Percentiles rank a stretch among this genome's conserved stretches.
phyloP scores from a whole-genome alignment of 2,113 vertebrate genomes.

The Paracanthobrama guichenoti region DNA sequence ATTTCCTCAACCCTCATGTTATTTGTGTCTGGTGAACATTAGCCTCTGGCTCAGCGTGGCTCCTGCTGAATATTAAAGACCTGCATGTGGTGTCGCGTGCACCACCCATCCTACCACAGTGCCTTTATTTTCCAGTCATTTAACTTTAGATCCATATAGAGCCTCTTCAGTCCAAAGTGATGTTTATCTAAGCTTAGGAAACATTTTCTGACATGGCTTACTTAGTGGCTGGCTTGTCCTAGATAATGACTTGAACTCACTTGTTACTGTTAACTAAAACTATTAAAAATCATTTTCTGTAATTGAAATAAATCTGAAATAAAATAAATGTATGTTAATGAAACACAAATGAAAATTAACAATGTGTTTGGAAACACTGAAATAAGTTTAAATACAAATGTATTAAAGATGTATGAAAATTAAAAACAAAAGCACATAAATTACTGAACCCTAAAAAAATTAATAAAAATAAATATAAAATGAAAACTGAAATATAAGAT shows the following conservation, averaged over 20 bases:
- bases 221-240: not conserved
- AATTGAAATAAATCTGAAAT: not conserved
- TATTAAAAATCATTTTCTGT: not conserved
- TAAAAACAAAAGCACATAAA: no score
- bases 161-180: not conserved
- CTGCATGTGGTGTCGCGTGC: not conserved
- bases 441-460: no score
- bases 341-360: not conserved
- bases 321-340: not conserved
- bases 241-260: not conserved
- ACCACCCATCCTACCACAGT: not conserved
- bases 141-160: not conserved
- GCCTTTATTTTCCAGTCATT: slow-evolving; percentile 21
- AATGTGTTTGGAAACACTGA: not conserved
- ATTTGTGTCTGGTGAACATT: slow-evolving; percentile 27
- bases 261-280: not conserved
- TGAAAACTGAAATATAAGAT: no score
- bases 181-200: not conserved
- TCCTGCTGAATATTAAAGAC: slow-evolving; percentile 33
- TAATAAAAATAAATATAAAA: no score
- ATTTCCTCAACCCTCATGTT: slow-evolving; percentile 7
- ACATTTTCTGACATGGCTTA: not conserved
- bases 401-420: no score
- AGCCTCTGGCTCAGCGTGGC: slow-evolving; percentile 1
- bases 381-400: not conserved